A percentile compares a stretch with the other conserved stretches of the same genome.
These are phyloP conservation scores for Hestina assimilis DNA, from an alignment of 1,140 invertebrate genomes.

Conservation along the genomic window DNA sequence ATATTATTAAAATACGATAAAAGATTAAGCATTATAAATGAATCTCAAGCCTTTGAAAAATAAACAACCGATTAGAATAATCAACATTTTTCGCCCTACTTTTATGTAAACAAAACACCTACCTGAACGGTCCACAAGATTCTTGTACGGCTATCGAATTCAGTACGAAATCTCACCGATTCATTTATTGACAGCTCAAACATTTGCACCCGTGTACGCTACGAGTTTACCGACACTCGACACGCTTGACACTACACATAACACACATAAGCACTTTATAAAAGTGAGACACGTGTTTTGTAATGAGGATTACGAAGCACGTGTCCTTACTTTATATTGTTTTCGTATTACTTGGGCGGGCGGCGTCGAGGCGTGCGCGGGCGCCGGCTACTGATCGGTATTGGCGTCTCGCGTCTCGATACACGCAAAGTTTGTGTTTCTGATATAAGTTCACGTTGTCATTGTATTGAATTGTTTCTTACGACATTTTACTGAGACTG, in stretches of 20 bases:
- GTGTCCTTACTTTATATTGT: slow-evolving; percentile 2
- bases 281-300: background rate
- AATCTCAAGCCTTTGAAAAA: no score
- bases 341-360: slow-evolving; percentile 51
- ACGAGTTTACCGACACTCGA: slow-evolving; percentile 42
- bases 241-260: slow-evolving; percentile 34
- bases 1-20: no score
- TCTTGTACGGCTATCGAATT: slow-evolving; percentile 33
- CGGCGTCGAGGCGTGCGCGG: slow-evolving; percentile 66
- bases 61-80: no score
- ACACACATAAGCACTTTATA: slow-evolving; percentile 10
- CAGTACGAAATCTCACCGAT: slow-evolving; percentile 39
- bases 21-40: no score
- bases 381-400: slow-evolving; percentile 51
- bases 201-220: slow-evolving; percentile 46
- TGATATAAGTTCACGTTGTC: slow-evolving; percentile 41
- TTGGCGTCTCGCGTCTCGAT: slow-evolving; percentile 49
- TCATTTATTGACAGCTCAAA: slow-evolving; percentile 65
- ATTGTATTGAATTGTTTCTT: slow-evolving; percentile 17
- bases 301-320: background rate
- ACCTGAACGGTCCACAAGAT: slow-evolving; percentile 20
- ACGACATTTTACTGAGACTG: background rate
- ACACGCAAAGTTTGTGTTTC: slow-evolving; percentile 35
- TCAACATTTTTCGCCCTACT: no score
- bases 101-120: background rate